Conservation (phyloP, 2,797 vertebrate genomes). For the Amazona ochrocephala region DNA sequence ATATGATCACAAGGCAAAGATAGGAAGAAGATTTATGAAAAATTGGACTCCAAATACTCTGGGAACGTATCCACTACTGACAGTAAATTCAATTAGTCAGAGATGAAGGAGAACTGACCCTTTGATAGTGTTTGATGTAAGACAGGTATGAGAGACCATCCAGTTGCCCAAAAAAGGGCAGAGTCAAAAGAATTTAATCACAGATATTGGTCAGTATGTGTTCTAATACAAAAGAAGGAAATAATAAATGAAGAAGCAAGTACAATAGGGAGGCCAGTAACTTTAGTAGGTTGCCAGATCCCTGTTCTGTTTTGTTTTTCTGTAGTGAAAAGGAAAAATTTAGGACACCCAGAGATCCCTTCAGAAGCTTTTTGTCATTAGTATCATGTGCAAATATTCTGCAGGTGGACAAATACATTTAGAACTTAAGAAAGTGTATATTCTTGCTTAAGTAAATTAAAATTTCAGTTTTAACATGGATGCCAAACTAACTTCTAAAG, state of each 20-base stretch:
- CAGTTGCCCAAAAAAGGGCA: background rate
- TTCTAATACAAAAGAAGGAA: background rate
- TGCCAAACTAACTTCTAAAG: background rate
- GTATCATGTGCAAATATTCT: background rate
- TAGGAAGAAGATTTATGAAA: background rate
- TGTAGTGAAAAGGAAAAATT: background rate
- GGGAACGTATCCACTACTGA: background rate
- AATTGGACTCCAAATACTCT: background rate
- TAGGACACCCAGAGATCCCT: accelerated
- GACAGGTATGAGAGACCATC: background rate
- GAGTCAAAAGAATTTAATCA: background rate
- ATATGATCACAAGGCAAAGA: background rate
- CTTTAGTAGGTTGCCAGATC: background rate
- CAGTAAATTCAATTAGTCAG: background rate
- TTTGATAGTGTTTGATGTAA: background rate
- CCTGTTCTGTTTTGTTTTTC: background rate
- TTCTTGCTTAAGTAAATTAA: background rate
- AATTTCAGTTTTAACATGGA: background rate
- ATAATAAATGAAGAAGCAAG: background rate
- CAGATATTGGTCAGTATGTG: background rate
- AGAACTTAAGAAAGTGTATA: background rate
- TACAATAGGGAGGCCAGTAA: background rate
- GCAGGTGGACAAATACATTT: background rate
- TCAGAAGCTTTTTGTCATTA: background rate
- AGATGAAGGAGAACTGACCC: background rate